Evolutionary conservation across 2,797 vertebrate species (phyloP), one percentile per base, ranked within the genome.

Genomic region (Chaenodraco wilsoni): DNA sequence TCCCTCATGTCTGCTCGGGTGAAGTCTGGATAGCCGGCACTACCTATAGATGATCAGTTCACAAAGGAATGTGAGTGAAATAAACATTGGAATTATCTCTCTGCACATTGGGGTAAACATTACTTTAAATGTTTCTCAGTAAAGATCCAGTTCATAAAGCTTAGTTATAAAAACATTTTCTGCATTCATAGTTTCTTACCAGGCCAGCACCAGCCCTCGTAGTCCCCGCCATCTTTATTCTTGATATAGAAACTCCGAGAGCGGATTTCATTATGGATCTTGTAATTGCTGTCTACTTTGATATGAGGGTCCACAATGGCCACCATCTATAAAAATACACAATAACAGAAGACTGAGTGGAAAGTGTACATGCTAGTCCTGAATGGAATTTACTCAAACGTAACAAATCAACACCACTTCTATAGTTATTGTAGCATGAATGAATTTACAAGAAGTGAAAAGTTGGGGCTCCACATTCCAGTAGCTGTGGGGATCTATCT

Each of bases 151-250:
- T 50, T 57, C 3, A n/a, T 33, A 13, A 51, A 3, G 0, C 5
- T 15, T 19, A 54, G 33, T 54, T 46, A 17, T 1, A 46, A 56
- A 58, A n/a, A 2, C 0, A 44, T 52, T 64, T 31, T 15, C 12
- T 8, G 15, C 21, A 31, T 41, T 23, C 2, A 52, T 17, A 21
- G 33, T 75, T 23, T 74, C 85, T 84, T 86, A 99, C 97, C 97
- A 68, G 97, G 97, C 97, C 97, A 98, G 76, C 97, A 98, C 97
- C 97, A 99, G 82, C 97, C 97, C 86, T 99, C 97, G 0, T 98
- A 98, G 89, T 98, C 96, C 17, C 78, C 92, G 2, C 97, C 96
- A 5, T 97, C 96, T 81, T 96, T 96, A n/a, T 94, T 98, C 85
- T 98, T 98, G 65, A 96, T 67, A 19, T 95, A 98, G 68, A 95